These are phyloP conservation scores for Hyposoter dolosus DNA, from an alignment of 2,888 invertebrate genomes.

Conservation along the genomic window DNA sequence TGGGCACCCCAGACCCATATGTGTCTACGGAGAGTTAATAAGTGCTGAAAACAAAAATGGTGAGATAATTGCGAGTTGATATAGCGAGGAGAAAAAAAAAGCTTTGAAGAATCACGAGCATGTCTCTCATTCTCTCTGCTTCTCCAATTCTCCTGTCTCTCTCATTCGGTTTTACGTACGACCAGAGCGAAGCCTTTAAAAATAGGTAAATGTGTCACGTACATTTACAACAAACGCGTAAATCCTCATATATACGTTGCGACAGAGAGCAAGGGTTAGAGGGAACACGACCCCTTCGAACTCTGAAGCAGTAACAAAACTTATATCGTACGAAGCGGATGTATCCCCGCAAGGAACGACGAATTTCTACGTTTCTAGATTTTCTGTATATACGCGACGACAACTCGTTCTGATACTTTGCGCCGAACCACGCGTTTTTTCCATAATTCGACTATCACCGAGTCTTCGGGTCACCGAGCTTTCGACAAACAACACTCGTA, in stretches of 20 bases:
- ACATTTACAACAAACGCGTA: conserved; percentile 24
- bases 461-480: conserved; percentile 46
- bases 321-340: conserved; percentile 23
- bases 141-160: neutral
- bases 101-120: too few relatives aligned
- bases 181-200: conserved; percentile 60
- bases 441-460: conserved; percentile 39
- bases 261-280: neutral
- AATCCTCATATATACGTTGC: conserved; percentile 4
- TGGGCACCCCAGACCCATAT: too few relatives aligned
- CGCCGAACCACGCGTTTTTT: conserved; percentile 13
- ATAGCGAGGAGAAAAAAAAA: too few relatives aligned
- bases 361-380: conserved; percentile 13
- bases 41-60: too few relatives aligned
- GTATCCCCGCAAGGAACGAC: neutral
- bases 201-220: conserved; percentile 66
- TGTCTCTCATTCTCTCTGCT: too few relatives aligned
- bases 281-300: neutral
- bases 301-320: conserved; percentile 17
- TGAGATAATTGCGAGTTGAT: too few relatives aligned
- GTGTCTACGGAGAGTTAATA: too few relatives aligned
- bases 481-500: conserved; percentile 28
- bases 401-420: conserved; percentile 2
- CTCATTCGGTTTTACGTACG: neutral
- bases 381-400: neutral